phyloP scores from a whole-genome alignment of 2,888 invertebrate species.

The Polymixis lichenea region DNA sequence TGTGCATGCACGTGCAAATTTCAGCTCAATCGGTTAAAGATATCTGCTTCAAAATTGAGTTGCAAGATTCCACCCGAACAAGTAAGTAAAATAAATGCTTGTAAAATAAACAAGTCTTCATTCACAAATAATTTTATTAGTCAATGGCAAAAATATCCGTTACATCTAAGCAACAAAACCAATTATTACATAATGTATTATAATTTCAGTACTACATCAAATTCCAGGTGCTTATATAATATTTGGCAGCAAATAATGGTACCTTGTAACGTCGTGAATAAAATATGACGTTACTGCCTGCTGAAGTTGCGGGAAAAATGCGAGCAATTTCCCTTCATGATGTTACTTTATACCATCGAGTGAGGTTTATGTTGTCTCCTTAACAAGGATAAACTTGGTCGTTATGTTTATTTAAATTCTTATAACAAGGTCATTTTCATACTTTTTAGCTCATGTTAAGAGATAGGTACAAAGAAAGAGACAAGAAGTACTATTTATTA shows the following conservation, averaged over 20 bases:
- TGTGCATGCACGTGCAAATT: no score
- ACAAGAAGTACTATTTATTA: neutral
- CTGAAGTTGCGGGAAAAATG: slow-evolving; percentile 39
- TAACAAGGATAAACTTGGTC: slow-evolving; percentile 38
- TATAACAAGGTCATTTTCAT: slow-evolving; percentile 23
- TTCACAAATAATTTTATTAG: neutral
- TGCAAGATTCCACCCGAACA: no score
- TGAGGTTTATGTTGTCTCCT: slow-evolving; percentile 41
- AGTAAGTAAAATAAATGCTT: neutral
- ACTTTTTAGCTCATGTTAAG: neutral
- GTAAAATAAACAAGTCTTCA: no score
- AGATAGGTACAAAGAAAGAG: neutral
- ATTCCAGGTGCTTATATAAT: slow-evolving; percentile 20
- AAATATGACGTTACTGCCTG: slow-evolving; percentile 37
- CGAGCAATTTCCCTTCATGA: slow-evolving; percentile 51
- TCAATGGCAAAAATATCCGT: neutral
- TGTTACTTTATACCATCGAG: slow-evolving; percentile 46
- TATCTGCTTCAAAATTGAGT: no score
- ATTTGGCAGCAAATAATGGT: slow-evolving; percentile 51
- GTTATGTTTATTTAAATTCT: slow-evolving; percentile 39
- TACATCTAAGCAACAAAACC: neutral
- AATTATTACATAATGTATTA: neutral
- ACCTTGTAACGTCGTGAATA: slow-evolving; percentile 36
- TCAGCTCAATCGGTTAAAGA: no score
- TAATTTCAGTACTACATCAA: slow-evolving; percentile 21